Evolutionary conservation across 1,140 invertebrate species (phyloP).

Genomic region (Papilio polytes): DNA sequence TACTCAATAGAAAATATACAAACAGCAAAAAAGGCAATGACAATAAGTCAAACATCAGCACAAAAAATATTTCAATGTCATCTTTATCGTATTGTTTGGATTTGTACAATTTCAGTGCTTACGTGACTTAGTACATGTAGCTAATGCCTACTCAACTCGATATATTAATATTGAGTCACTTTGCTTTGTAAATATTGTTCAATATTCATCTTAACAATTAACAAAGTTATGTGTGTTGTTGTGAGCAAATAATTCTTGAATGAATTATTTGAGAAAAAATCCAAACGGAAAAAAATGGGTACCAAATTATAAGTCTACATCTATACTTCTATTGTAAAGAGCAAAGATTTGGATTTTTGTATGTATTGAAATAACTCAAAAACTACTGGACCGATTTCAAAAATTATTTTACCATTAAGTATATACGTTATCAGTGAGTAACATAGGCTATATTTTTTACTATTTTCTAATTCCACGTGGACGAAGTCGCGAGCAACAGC

Average conservation of each 20-base stretch:
- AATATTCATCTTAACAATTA: conserved; percentile 13
- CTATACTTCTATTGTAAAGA: no score
- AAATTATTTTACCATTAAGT: no score
- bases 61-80: conserved; percentile 24
- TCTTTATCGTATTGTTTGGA: conserved; percentile 23
- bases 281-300: not conserved
- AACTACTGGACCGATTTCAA: no score
- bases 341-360: no score
- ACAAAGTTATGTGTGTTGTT: not conserved
- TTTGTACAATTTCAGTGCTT: conserved; percentile 29
- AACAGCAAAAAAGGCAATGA: not conserved
- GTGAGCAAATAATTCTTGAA: not conserved
- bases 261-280: not conserved
- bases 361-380: no score
- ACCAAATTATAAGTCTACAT: no score
- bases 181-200: not conserved
- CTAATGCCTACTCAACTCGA: not conserved
- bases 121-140: conserved; percentile 36
- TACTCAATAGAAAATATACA: not conserved
- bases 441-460: no score
- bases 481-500: no score
- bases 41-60: not conserved
- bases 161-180: not conserved
- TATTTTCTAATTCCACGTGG: no score
- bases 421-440: no score